Base-by-base conservation (phyloP, 2,888 invertebrate species). In the Lepidonotus clava region DNA sequence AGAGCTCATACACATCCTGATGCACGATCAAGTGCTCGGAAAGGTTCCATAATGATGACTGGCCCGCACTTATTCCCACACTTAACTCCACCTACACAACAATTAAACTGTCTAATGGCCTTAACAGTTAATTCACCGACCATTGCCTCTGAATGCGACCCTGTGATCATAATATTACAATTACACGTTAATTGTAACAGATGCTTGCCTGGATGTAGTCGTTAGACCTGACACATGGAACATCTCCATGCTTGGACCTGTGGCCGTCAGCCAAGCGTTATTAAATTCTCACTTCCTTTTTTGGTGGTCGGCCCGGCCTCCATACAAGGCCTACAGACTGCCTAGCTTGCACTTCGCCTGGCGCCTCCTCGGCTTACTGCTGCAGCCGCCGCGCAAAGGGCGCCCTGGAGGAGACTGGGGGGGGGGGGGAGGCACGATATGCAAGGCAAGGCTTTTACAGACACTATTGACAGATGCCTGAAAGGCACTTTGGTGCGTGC, bases 321-420 rank as follows among this genome's bases (percentile, higher is more conserved):
- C 61, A 61, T 61, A 61, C 61, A 61, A 61, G 61, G 61, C 24
- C 11, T 4, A n/a, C 61, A 61, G 61, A 61, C 1, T 61, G 61
- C 61, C 61, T n/a, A 61, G 24, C 61, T 61, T 61, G 61, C 61
- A 61, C 61, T 61, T 61, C 11, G 61, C 61, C 11, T 28, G 28
- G n/a, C 61, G 28, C 61, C 61, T 61, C 61, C 61, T 61, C 61
- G 61, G 24, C 2, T 61, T n/a, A 61, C 53, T 53, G n/a, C n/a
- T 53, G 53, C 61, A 28, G 61, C 24, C 28, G 4, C 61, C 8
- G 61, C 61, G 61, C 61, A 28, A n/a, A n/a, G n/a, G n/a, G n/a
- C n/a, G n/a, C n/a, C n/a, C n/a, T n/a, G n/a, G n/a, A n/a, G n/a
- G 61, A 11, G 28, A 28, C 2, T 8, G 2, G 61, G 28, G 28